Base-by-base conservation (phyloP, 2,797 vertebrate species). In the Anabas testudineus region DNA sequence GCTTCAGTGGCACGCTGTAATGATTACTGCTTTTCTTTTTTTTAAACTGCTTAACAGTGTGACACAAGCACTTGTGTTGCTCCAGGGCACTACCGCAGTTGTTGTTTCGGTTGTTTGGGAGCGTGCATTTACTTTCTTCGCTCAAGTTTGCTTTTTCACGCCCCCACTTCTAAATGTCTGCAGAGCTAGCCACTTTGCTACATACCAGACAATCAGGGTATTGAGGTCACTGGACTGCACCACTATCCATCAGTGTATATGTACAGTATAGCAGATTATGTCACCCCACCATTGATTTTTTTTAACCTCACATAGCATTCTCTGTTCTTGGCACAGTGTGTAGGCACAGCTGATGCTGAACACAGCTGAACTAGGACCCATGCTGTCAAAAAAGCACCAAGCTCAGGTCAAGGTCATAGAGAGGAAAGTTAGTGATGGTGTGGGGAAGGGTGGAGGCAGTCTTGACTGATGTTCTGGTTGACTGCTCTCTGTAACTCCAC, bases 371-470 rank as follows among this genome's bases (percentile, higher is more conserved):
- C 85, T 78, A 82, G 82, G 83, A 87, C 80, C 78, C 74, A 28
- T 18, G 73, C 80, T 88, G 89, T 90, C 89, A 91, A 51, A 87
- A n/a, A 84, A 84, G 63, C 63, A 77, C 66, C 80, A 71, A 70
- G 79, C 69, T 78, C 80, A 77, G 87, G 90, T 91, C 88, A 92
- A 90, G 88, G 87, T 88, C 81, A 74, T 2, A 46, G 34, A 76
- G 79, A 76, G 71, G 83, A 80, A 87, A 85, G 71, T 86, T 81
- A 75, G 71, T 74, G 76, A 87, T 79, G 75, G 75, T 56, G 57
- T 74, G 78, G 74, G 82, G 61, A 81, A 73, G 70, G 47, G 28
- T 71, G 75, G 67, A 70, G 63, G 79, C 78, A 78, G 78, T 77
- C 74, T 51, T 90, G 88, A 90, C 85, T 85, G 84, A 87, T 87